Percentiles rank a stretch among this genome's conserved stretches.
Evolutionary conservation across 23 tunicate species (phyloP).

Genomic region (Phallusia fumigata): DNA sequence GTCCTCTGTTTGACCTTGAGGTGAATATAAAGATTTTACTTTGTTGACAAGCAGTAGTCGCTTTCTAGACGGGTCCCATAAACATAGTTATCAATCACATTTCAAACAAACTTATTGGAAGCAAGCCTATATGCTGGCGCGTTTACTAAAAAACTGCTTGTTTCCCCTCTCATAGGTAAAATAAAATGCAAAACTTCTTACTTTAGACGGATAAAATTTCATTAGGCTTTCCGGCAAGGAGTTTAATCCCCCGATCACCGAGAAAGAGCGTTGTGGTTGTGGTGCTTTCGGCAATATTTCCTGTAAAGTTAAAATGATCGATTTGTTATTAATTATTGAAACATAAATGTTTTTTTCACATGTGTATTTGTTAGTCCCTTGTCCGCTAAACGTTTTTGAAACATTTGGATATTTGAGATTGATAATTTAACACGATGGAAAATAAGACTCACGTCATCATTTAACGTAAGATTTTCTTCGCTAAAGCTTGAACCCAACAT

Average conservation of each 20-base stretch:
- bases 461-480: constrained; percentile 38
- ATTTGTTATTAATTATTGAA: not conserved
- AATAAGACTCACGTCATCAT: not conserved
- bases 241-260: constrained; percentile 39
- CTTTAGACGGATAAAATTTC: constrained; percentile 32
- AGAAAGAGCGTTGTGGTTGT: constrained; percentile 12
- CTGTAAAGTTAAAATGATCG: not conserved
- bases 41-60: too few species aligned
- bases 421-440: not conserved
- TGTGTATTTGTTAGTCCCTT: too few species aligned
- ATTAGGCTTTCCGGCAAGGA: constrained; percentile 21
- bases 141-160: too few species aligned
- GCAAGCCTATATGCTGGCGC: too few species aligned
- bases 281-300: not conserved
- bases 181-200: not conserved
- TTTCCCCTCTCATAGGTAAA: too few species aligned
- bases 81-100: too few species aligned
- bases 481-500: constrained; percentile 50
- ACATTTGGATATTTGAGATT: not conserved
- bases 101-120: too few species aligned
- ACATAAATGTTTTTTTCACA: too few species aligned
- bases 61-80: too few species aligned
- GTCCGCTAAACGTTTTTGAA: too few species aligned
- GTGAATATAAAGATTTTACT: too few species aligned
- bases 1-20: not conserved